A percentile compares a stretch with the other conserved stretches of the same genome.
Evolutionary conservation across 2,888 invertebrate genomes (phyloP).

Genomic region (Agrochola litura): DNA sequence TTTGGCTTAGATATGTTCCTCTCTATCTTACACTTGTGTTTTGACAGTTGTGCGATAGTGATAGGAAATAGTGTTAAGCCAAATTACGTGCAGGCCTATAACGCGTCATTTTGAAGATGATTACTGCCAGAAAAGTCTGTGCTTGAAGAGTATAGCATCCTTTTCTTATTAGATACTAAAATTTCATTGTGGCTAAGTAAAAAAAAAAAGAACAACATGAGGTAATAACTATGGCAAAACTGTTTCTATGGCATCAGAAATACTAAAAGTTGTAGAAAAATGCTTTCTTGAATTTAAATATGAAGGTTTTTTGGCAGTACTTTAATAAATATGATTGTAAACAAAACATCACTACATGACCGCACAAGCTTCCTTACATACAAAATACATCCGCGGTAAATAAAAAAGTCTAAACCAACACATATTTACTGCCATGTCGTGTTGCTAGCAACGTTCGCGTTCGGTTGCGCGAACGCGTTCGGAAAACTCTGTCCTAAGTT

Average conservation of each 20-base stretch:
- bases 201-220: slow-evolving; percentile 29
- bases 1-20: slow-evolving; percentile 1
- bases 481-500: slow-evolving; percentile 85
- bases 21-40: not conserved
- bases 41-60: not conserved
- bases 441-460: slow-evolving; percentile 85
- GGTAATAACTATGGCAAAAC: slow-evolving; percentile 54
- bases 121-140: slow-evolving; percentile 17
- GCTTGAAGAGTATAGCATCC: not conserved
- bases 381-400: slow-evolving; percentile 63
- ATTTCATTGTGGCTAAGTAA: not conserved
- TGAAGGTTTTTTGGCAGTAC: slow-evolving; percentile 11
- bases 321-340: not conserved
- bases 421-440: slow-evolving; percentile 83
- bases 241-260: slow-evolving; percentile 50
- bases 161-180: not conserved
- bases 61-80: not conserved
- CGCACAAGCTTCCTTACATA: slow-evolving; percentile 36
- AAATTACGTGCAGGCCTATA: not conserved
- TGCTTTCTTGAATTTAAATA: not conserved
- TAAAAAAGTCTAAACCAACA: slow-evolving; percentile 60
- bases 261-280: not conserved
- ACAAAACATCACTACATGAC: slow-evolving; percentile 55
- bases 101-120: not conserved
- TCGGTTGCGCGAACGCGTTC: slow-evolving; percentile 82